phyloP scores from a whole-genome alignment of 2,888 invertebrate species.

The Yponomeuta plumbellus region DNA sequence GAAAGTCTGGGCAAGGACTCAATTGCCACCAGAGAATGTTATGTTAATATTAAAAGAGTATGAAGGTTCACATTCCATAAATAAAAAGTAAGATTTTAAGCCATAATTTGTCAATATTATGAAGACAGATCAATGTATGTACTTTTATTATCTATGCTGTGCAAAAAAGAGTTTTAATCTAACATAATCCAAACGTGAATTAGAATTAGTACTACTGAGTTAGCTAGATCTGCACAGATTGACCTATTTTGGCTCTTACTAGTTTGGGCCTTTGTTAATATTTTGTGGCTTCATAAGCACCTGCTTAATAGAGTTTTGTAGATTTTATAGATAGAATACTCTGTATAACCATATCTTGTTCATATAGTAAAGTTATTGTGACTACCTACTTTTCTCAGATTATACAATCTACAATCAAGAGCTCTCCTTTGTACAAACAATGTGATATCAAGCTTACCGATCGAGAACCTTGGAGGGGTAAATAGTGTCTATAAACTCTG shows the following conservation, averaged over 20 bases:
- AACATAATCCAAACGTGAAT: no score
- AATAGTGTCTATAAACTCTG: constrained; percentile 79
- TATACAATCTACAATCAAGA: constrained; percentile 76
- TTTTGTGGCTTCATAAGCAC: no score
- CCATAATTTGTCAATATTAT: neutral
- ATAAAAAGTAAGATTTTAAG: constrained; percentile 60
- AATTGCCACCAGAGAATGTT: constrained; percentile 73
- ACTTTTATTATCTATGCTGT: neutral
- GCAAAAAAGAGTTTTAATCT: no score
- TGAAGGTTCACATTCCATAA: constrained; percentile 61
- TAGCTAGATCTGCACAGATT: no score
- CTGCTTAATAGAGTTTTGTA: no score
- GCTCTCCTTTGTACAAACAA: constrained; percentile 83
- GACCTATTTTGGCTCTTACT: no score
- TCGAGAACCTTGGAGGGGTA: constrained; percentile 80
- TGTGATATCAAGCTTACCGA: constrained; percentile 77
- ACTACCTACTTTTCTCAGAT: constrained; percentile 44
- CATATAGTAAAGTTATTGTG: no score
- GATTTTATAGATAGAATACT: no score
- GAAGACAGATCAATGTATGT: no score
- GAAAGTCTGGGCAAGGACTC: constrained; percentile 75
- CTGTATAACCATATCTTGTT: no score
- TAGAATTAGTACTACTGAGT: no score
- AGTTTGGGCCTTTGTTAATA: no score
- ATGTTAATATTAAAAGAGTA: constrained; percentile 69